Percentiles rank a stretch among this genome's conserved stretches.
phyloP scores from a whole-genome alignment of 2,888 invertebrate species.

The Magallana nippona region DNA sequence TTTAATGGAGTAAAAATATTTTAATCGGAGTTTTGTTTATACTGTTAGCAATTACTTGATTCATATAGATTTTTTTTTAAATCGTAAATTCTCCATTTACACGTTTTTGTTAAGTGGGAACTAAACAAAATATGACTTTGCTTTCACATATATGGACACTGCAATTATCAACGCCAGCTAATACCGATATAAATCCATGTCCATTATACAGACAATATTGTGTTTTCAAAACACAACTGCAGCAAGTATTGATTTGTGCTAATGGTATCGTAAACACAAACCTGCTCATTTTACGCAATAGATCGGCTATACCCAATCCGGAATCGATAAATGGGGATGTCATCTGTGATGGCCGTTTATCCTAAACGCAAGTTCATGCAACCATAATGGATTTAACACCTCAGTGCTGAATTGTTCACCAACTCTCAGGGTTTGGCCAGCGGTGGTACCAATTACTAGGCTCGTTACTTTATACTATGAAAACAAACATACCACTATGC shows the following conservation, averaged over 20 bases:
- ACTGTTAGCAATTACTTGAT: too few species aligned
- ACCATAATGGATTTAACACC: not conserved
- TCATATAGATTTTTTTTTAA: too few species aligned
- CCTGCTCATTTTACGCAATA: conserved; percentile 22
- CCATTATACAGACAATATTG: too few species aligned
- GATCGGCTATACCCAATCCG: not conserved
- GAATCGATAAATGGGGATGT: conserved; percentile 10
- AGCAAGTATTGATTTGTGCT: conserved; percentile 5
- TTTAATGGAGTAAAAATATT: too few species aligned
- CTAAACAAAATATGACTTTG: too few species aligned
- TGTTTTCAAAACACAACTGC: not conserved
- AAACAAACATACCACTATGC: not conserved
- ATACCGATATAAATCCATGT: too few species aligned
- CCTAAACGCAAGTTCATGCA: not conserved
- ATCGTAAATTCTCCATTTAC: too few species aligned
- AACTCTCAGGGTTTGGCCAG: not conserved
- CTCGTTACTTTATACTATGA: not conserved
- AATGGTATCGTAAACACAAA: conserved; percentile 16
- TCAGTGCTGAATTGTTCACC: not conserved
- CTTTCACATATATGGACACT: too few species aligned
- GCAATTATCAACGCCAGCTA: too few species aligned
- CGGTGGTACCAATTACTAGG: not conserved
- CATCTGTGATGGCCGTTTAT: conserved; percentile 6
- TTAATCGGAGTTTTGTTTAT: too few species aligned
- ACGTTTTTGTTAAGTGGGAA: too few species aligned